A percentile compares a stretch with the other conserved stretches of the same genome.
These are phyloP conservation scores for Corapipo altera DNA, from an alignment of 2,113 vertebrate species.

Conservation along the genomic window DNA sequence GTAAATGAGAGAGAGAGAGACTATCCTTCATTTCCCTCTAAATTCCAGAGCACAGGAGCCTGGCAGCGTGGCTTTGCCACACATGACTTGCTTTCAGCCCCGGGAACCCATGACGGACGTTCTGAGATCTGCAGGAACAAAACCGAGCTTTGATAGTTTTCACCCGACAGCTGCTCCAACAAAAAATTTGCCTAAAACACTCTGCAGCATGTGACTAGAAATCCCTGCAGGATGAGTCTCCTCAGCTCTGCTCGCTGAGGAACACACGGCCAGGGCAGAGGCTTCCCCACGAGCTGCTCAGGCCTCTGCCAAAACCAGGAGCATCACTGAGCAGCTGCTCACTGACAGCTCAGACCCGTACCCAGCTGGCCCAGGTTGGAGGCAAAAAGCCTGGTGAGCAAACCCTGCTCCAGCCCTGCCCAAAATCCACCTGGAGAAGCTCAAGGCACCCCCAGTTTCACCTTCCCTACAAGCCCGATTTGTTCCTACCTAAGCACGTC, in stretches of 20 bases:
- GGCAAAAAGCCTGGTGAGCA: fast-evolving
- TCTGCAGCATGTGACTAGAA: slow-evolving; percentile 71
- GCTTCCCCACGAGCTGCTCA: not conserved
- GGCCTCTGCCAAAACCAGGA: not conserved
- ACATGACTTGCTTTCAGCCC: slow-evolving; percentile 74
- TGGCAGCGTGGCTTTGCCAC: slow-evolving; percentile 65
- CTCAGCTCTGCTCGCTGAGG: not conserved
- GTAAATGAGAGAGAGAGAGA: slow-evolving; percentile 35
- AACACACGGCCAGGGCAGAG: not conserved
- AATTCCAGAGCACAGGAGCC: slow-evolving; percentile 27
- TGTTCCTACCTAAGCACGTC: slow-evolving; percentile 1
- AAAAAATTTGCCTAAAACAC: slow-evolving; percentile 31
- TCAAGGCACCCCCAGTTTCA: not conserved
- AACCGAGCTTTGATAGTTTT: slow-evolving; percentile 78
- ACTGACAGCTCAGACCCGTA: fast-evolving
- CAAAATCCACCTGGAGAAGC: not conserved
- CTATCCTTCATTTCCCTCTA: slow-evolving; percentile 44
- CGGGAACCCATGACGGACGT: slow-evolving; percentile 74
- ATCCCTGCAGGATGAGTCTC: not conserved
- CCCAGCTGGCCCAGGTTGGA: fast-evolving
- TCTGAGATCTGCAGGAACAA: slow-evolving; percentile 68
- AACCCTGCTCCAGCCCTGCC: not conserved
- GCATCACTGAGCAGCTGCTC: not conserved
- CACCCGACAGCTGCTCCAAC: slow-evolving; percentile 68
- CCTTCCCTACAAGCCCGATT: not conserved